Evolutionary conservation across 2,113 vertebrate genomes (phyloP).

Genomic region (Halichoeres trimaculatus): DNA sequence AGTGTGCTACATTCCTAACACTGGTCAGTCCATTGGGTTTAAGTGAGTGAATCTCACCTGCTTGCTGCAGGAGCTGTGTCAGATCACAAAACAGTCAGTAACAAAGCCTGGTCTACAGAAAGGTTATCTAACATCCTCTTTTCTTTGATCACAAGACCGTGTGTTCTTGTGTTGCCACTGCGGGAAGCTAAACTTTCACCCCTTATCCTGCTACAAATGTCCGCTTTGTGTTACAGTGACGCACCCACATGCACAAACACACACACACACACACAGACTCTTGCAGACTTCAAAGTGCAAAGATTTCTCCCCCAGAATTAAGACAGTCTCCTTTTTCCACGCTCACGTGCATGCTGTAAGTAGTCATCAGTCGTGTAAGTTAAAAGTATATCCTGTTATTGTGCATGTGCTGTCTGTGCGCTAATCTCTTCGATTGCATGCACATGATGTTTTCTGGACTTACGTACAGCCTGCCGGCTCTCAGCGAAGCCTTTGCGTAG

Average conservation of each 20-base stretch:
- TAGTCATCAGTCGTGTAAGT: constrained; percentile 3
- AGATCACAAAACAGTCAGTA: constrained; percentile 12
- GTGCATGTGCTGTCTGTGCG: constrained; percentile 1
- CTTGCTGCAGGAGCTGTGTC: constrained; percentile 7
- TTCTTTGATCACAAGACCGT: constrained; percentile 19
- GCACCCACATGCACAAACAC: constrained; percentile 23
- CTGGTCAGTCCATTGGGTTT: constrained; percentile 4
- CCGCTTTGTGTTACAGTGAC: constrained; percentile 27
- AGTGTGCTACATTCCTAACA: background rate
- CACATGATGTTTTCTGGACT: constrained; percentile 83
- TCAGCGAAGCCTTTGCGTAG: constrained; percentile 98
- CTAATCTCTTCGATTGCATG: constrained; percentile 60
- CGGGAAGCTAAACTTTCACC: constrained; percentile 20
- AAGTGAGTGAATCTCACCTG: constrained; percentile 12
- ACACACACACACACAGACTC: constrained; percentile 41
- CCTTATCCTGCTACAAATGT: constrained; percentile 12
- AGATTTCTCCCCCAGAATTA: background rate
- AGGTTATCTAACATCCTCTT: constrained; percentile 21
- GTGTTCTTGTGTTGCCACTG: constrained; percentile 5
- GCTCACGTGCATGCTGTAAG: constrained; percentile 12
- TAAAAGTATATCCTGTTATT: constrained; percentile 30
- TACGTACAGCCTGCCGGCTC: constrained; percentile 99
- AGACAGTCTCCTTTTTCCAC: constrained; percentile 7
- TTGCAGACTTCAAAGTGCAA: background rate
- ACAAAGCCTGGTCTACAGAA: background rate